A percentile compares a stretch with the other conserved stretches of the same genome.
Evolutionary conservation across 1,140 invertebrate species (phyloP).

Genomic region (Lordiphosa clarofinis): DNA sequence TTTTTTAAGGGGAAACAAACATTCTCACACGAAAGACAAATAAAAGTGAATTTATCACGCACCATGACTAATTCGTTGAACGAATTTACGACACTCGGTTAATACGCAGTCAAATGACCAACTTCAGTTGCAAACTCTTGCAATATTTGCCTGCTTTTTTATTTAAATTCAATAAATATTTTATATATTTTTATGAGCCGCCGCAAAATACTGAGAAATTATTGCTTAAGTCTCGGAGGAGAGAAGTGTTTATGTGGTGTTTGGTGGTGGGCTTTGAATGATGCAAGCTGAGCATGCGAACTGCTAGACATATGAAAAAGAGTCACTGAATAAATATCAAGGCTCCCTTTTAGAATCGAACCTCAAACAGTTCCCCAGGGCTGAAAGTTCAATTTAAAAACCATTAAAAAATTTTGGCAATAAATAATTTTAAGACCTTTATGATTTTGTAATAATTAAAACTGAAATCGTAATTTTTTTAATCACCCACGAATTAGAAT

Average conservation of each 20-base stretch:
- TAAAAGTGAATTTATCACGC: slow-evolving; percentile 74
- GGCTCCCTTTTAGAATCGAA: no score
- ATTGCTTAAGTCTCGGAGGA: slow-evolving; percentile 39
- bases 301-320: neutral
- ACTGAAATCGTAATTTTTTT: no score
- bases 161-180: slow-evolving; percentile 74
- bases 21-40: slow-evolving; percentile 75
- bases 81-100: slow-evolving; percentile 62
- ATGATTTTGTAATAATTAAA: no score
- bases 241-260: slow-evolving; percentile 41
- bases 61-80: slow-evolving; percentile 61
- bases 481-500: no score
- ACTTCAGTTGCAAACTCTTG: slow-evolving; percentile 19
- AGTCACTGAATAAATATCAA: no score
- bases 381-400: no score
- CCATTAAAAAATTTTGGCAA: no score
- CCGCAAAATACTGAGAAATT: slow-evolving; percentile 54
- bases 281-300: slow-evolving; percentile 40
- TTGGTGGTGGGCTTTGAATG: slow-evolving; percentile 34
- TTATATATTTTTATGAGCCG: slow-evolving; percentile 56
- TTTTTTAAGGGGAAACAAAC: slow-evolving; percentile 22
- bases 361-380: no score
- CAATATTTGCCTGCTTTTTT: slow-evolving; percentile 39
- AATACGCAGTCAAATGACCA: slow-evolving; percentile 34
- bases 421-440: no score